Percentiles rank a stretch among this genome's conserved stretches.
Evolutionary conservation across 2,888 invertebrate species (phyloP).

Genomic region (Chloroclysta siterata): DNA sequence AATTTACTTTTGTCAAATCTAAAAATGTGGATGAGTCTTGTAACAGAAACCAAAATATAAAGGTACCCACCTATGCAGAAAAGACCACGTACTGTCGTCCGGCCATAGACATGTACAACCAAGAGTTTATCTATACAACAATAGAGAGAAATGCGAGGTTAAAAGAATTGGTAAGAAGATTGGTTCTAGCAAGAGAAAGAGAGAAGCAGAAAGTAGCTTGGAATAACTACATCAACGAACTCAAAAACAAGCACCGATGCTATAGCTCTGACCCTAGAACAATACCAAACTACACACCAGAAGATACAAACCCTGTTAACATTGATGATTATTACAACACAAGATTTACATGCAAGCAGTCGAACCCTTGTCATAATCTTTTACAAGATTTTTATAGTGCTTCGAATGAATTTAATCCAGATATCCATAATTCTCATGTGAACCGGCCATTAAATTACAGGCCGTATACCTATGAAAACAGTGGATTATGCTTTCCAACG

Average conservation of each 20-base stretch:
- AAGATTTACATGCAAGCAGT: slow-evolving; percentile 43
- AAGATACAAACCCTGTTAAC: slow-evolving; percentile 40
- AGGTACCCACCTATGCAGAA: slow-evolving; percentile 45
- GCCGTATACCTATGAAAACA: slow-evolving; percentile 37
- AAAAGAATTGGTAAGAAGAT: slow-evolving; percentile 54
- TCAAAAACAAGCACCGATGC: slow-evolving; percentile 58
- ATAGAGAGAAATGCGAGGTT: slow-evolving; percentile 60
- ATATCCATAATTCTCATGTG: slow-evolving; percentile 16
- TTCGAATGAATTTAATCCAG: slow-evolving; percentile 20
- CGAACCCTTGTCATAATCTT: slow-evolving; percentile 48
- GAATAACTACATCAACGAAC: slow-evolving; percentile 68
- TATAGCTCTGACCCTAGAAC: slow-evolving; percentile 7
- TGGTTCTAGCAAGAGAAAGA: slow-evolving; percentile 55
- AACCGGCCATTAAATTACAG: slow-evolving; percentile 9
- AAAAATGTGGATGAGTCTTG: not conserved
- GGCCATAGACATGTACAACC: slow-evolving; percentile 48
- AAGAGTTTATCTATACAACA: slow-evolving; percentile 57
- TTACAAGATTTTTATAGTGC: slow-evolving; percentile 49
- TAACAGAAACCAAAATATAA: slow-evolving; percentile 2
- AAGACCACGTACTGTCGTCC: slow-evolving; percentile 64
- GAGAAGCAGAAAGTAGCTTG: slow-evolving; percentile 62
- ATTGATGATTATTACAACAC: slow-evolving; percentile 51
- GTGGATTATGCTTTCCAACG: slow-evolving; percentile 55
- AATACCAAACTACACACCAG: slow-evolving; percentile 10
- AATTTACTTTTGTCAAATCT: not conserved